These are phyloP conservation scores for Myodes glareolus DNA, from an alignment of 2,113 vertebrate genomes.

Conservation along the genomic window DNA sequence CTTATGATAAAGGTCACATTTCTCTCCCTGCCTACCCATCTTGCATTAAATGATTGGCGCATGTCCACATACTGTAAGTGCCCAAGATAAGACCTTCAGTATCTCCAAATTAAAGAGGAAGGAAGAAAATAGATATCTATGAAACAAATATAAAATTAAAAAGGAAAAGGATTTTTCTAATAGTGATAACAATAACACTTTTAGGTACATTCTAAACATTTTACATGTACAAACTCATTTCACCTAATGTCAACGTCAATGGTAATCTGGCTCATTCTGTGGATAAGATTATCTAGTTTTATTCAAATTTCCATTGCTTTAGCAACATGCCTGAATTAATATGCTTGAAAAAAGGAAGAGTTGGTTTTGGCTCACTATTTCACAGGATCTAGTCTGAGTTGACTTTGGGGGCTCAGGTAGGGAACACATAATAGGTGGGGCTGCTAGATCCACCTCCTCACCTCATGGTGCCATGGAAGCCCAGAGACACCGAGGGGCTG, in stretches of 20 bases:
- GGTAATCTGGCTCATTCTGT: not conserved
- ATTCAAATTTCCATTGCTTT: not conserved
- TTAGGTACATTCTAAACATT: not conserved
- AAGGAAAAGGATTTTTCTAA: constrained; percentile 1
- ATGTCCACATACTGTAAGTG: not conserved
- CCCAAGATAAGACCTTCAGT: not conserved
- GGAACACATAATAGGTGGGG: not conserved
- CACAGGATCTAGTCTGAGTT: not conserved
- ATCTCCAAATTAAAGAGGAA: not conserved
- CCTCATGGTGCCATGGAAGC: not conserved
- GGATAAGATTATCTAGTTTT: not conserved
- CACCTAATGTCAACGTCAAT: not conserved
- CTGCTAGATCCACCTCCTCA: not conserved
- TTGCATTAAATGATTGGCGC: not conserved
- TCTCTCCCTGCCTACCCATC: not conserved
- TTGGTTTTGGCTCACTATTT: not conserved
- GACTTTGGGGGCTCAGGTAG: not conserved
- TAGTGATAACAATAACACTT: not conserved
- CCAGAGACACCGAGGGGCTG: not conserved
- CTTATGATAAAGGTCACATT: not conserved
- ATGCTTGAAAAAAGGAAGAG: not conserved
- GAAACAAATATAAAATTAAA: constrained; percentile 30
- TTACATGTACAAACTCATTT: not conserved
- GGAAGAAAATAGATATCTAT: not conserved
- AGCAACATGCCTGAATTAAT: not conserved